Evolutionary conservation across 1,140 invertebrate species (phyloP).

Genomic region (Oryzaephilus surinamensis): DNA sequence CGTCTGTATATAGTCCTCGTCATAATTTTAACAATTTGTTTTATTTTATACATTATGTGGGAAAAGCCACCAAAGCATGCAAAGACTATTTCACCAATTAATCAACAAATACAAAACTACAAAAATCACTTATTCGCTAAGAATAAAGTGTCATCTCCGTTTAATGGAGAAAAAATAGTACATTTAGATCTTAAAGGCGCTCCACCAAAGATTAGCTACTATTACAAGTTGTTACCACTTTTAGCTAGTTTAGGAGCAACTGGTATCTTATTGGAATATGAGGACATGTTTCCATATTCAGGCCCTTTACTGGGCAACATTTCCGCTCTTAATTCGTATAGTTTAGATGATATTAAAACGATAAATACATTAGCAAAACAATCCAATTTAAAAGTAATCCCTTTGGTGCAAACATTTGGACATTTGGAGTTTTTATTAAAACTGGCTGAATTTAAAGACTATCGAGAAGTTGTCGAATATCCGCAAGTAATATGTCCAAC

Average conservation of each 20-base stretch:
- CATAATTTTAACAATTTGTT: too few species aligned
- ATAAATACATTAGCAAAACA: slow-evolving; percentile 54
- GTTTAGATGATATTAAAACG: slow-evolving; percentile 50
- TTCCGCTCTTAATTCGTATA: slow-evolving; percentile 69
- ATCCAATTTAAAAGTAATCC: slow-evolving; percentile 70
- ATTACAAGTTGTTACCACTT: slow-evolving; percentile 62
- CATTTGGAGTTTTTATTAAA: slow-evolving; percentile 89
- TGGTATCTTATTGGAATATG: slow-evolving; percentile 76
- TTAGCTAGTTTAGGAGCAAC: slow-evolving; percentile 71
- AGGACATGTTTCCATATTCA: slow-evolving; percentile 94
- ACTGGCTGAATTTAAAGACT: slow-evolving; percentile 57
- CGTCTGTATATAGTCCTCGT: too few species aligned
- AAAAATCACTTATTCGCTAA: too few species aligned
- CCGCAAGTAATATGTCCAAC: slow-evolving; percentile 63
- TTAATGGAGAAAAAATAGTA: slow-evolving; percentile 39
- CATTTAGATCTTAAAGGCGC: slow-evolving; percentile 89
- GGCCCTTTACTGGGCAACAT: slow-evolving; percentile 52
- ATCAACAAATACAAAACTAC: too few species aligned
- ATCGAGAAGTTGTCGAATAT: slow-evolving; percentile 66
- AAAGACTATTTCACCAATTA: too few species aligned
- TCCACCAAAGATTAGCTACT: slow-evolving; percentile 62
- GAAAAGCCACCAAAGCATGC: too few species aligned
- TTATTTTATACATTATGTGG: too few species aligned
- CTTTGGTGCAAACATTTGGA: slow-evolving; percentile 91
- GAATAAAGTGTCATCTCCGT: too few species aligned